These are phyloP conservation scores for Actias luna DNA, from an alignment of 2,888 invertebrate species.

Conservation along the genomic window DNA sequence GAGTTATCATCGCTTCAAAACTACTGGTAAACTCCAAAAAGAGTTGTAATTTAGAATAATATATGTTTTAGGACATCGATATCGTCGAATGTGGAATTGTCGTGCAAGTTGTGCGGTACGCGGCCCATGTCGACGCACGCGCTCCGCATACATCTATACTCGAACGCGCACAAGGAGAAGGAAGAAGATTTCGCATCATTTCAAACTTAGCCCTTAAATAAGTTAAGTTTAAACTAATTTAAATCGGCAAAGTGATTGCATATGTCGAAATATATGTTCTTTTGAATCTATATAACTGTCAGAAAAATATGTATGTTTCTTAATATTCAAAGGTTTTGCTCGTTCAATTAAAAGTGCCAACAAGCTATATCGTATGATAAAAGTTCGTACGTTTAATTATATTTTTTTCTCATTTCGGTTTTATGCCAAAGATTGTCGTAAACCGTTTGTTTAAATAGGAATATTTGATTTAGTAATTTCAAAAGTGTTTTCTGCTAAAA, in stretches of 20 bases:
- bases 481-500: neutral
- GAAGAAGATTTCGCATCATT: slow-evolving; percentile 61
- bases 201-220: slow-evolving; percentile 37
- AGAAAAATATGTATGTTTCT: no score
- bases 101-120: slow-evolving; percentile 73
- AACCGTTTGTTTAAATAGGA: neutral
- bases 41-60: neutral
- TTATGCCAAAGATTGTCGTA: neutral
- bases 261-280: no score
- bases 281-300: no score
- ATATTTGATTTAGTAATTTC: neutral
- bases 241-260: no score
- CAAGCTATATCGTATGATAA: no score
- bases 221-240: neutral
- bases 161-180: slow-evolving; percentile 65
- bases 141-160: slow-evolving; percentile 77
- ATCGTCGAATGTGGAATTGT: slow-evolving; percentile 46
- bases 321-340: no score
- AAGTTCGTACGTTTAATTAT: no score
- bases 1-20: no score
- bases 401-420: no score
- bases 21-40: no score
- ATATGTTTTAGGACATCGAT: slow-evolving; percentile 44
- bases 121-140: slow-evolving; percentile 59
- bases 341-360: no score